These are phyloP conservation scores for Agrochola circellaris DNA, from an alignment of 2,888 invertebrate species.

Conservation along the genomic window DNA sequence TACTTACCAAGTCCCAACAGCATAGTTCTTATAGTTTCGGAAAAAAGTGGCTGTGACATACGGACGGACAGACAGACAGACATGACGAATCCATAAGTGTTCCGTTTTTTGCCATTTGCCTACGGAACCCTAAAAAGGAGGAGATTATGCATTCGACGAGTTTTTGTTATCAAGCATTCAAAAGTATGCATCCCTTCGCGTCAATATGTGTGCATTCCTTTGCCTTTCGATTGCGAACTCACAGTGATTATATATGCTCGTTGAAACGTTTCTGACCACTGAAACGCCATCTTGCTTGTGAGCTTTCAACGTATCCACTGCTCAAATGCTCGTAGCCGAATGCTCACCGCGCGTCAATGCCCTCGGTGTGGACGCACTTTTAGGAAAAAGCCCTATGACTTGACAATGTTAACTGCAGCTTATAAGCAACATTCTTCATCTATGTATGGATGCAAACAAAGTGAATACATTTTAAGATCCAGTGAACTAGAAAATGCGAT, in stretches of 20 bases:
- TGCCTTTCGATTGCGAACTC: background rate
- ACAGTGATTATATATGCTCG: background rate
- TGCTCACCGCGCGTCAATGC: too few relatives aligned
- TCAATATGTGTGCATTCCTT: background rate
- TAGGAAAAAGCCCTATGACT: background rate
- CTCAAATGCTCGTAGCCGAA: background rate
- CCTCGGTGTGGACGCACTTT: background rate
- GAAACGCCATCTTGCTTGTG: background rate
- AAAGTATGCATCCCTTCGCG: background rate
- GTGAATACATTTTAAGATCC: constrained; percentile 34
- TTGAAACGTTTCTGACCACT: background rate
- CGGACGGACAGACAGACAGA: too few relatives aligned
- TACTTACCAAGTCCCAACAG: too few relatives aligned
- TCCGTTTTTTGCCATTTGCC: too few relatives aligned
- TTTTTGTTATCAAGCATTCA: background rate
- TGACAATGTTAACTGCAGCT: background rate
- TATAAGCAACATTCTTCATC: background rate
- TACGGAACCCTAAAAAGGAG: too few relatives aligned
- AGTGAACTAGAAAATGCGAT: constrained; percentile 46
- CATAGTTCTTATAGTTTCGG: too few relatives aligned
- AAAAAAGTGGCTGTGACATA: too few relatives aligned
- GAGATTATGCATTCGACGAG: too few relatives aligned
- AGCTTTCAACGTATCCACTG: background rate
- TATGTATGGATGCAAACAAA: constrained; percentile 37
- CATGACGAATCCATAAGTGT: too few relatives aligned